These are phyloP conservation scores for Yoshiicerus persimilis DNA, from an alignment of 1,140 invertebrate species.

Conservation along the genomic window DNA sequence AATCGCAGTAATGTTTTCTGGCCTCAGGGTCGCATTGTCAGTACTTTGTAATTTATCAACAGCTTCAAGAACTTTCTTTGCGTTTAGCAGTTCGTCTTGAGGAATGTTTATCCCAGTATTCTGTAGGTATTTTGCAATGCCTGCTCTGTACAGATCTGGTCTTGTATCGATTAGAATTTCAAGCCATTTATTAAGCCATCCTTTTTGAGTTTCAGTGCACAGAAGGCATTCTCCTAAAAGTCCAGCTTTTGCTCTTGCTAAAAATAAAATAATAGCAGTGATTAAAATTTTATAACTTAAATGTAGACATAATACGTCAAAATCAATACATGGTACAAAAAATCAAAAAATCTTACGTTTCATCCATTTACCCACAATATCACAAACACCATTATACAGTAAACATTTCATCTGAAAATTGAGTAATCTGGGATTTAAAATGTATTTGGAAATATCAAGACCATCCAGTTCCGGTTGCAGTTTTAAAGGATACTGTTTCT, in stretches of 20 bases:
- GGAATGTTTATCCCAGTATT: constrained; percentile 32
- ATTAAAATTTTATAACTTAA: background rate
- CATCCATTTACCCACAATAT: constrained; percentile 31
- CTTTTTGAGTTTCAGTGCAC: constrained; percentile 38
- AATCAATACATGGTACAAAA: no score
- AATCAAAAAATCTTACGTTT: constrained; percentile 30
- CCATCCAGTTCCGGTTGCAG: constrained; percentile 29
- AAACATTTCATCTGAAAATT: constrained; percentile 39
- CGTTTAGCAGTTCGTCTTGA: constrained; percentile 16
- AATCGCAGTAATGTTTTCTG: no score
- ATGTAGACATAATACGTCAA: no score
- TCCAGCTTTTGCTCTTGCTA: constrained; percentile 35
- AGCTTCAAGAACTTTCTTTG: background rate
- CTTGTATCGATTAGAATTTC: constrained; percentile 23
- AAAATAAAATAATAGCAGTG: background rate
- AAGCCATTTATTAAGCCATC: constrained; percentile 29
- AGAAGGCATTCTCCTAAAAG: constrained; percentile 35
- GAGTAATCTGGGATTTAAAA: constrained; percentile 22
- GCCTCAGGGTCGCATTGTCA: no score
- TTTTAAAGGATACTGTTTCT: constrained; percentile 27
- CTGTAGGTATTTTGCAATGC: constrained; percentile 26
- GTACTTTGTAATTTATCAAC: background rate
- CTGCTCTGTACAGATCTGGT: constrained; percentile 31
- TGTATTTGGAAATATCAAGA: constrained; percentile 19
- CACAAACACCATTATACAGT: constrained; percentile 29